A percentile compares a stretch with the other conserved stretches of the same genome.
These are phyloP conservation scores for Ceriagrion tenellum DNA, from an alignment of 2,888 invertebrate species.

Conservation along the genomic window DNA sequence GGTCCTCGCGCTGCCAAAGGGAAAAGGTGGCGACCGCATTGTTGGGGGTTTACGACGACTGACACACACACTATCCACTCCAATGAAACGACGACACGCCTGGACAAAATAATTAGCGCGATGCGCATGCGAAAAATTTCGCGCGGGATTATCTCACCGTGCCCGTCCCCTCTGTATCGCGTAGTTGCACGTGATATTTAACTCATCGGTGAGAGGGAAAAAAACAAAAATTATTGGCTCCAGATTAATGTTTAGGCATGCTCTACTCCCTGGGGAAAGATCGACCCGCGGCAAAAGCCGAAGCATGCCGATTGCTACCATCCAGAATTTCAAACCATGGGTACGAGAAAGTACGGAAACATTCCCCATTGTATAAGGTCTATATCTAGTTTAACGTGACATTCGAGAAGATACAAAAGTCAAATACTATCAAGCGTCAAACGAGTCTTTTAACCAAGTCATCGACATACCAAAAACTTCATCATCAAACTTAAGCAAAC, in stretches of 20 bases:
- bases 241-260: not conserved
- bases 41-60: not conserved
- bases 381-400: no score
- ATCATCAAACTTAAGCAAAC: no score
- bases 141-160: not conserved
- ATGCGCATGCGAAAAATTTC: not conserved
- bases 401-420: no score
- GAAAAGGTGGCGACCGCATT: constrained; percentile 18
- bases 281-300: not conserved
- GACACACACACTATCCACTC: not conserved
- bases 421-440: no score
- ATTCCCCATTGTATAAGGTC: no score
- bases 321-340: not conserved
- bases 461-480: no score
- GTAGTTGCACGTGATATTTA: not conserved
- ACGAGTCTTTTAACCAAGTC: no score
- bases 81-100: not conserved
- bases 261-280: not conserved
- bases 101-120: not conserved
- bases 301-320: not conserved
- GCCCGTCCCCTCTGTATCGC: not conserved
- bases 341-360: not conserved
- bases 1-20: not conserved
- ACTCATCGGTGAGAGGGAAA: not conserved
- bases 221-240: not conserved